phyloP scores from a whole-genome alignment of 2,888 invertebrate genomes.

The Agrotis clavis region DNA sequence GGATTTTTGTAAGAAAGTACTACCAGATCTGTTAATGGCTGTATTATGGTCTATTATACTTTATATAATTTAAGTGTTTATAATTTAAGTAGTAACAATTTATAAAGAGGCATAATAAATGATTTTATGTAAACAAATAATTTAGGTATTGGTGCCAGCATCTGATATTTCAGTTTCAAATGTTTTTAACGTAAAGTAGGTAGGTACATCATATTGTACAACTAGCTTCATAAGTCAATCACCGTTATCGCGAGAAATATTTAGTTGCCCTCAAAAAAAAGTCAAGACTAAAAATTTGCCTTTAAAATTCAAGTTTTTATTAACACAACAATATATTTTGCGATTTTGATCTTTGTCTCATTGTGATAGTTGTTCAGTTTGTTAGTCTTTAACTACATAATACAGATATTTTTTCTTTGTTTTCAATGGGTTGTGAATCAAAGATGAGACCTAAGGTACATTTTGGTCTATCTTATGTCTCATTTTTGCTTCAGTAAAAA shows the following conservation, averaged over 20 bases:
- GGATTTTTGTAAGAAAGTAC: conserved; percentile 6
- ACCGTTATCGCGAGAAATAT: not conserved
- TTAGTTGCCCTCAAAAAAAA: not conserved
- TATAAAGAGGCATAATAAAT: conserved; percentile 81
- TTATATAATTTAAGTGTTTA: conserved; percentile 68
- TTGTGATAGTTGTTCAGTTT: not conserved
- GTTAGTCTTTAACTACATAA: not conserved
- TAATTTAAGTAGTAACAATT: conserved; percentile 82
- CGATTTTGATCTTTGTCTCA: not conserved
- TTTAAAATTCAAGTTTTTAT: not conserved
- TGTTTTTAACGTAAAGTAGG: not conserved
- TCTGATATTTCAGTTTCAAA: not conserved
- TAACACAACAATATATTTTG: not conserved
- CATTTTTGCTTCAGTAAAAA: no score
- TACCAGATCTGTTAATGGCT: conserved; percentile 56
- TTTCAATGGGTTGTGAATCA: not conserved
- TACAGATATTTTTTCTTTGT: not conserved
- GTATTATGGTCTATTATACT: conserved; percentile 63
- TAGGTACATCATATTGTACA: not conserved
- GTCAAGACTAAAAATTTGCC: not conserved
- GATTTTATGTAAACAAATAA: conserved; percentile 52
- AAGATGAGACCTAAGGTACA: no score
- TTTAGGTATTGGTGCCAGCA: conserved; percentile 33
- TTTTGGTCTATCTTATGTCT: no score
- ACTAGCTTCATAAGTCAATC: not conserved